A percentile compares a stretch with the other conserved stretches of the same genome.
These are phyloP conservation scores for Poecile montanus DNA, from an alignment of 2,797 vertebrate species.

Conservation along the genomic window DNA sequence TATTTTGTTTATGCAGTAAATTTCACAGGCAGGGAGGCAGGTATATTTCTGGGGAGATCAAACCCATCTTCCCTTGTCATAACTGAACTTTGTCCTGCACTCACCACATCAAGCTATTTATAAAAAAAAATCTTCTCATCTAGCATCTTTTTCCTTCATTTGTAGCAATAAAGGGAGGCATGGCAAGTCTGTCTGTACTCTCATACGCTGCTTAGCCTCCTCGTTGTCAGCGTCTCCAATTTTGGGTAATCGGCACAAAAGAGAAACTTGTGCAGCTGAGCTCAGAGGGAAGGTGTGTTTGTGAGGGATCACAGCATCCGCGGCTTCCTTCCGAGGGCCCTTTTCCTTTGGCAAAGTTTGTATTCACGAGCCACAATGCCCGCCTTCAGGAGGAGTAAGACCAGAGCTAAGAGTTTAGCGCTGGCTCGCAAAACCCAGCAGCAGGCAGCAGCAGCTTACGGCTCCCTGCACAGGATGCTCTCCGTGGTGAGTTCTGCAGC, in stretches of 20 bases:
- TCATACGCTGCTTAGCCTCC: background rate
- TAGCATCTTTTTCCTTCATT: background rate
- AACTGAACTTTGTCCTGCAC: background rate
- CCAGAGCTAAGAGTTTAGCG: conserved; percentile 79
- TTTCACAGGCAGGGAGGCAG: conserved; percentile 11
- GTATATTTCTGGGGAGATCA: conserved; percentile 25
- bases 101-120: background rate
- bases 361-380: conserved; percentile 66
- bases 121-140: background rate
- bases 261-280: background rate
- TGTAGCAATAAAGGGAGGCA: background rate
- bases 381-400: conserved; percentile 73
- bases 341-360: conserved; percentile 22
- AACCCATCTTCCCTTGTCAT: background rate
- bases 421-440: conserved; percentile 79
- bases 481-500: conserved; percentile 77
- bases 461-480: conserved; percentile 80
- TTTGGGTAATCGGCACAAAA: background rate
- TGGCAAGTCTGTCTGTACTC: background rate
- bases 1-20: conserved; percentile 54
- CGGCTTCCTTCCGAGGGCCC: background rate
- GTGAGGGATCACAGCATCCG: background rate
- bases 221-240: background rate
- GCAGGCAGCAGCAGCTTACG: conserved; percentile 78
- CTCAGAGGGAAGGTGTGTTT: background rate